Conservation (phyloP, 2,113 vertebrate species). For the Centropus bengalensis region DNA sequence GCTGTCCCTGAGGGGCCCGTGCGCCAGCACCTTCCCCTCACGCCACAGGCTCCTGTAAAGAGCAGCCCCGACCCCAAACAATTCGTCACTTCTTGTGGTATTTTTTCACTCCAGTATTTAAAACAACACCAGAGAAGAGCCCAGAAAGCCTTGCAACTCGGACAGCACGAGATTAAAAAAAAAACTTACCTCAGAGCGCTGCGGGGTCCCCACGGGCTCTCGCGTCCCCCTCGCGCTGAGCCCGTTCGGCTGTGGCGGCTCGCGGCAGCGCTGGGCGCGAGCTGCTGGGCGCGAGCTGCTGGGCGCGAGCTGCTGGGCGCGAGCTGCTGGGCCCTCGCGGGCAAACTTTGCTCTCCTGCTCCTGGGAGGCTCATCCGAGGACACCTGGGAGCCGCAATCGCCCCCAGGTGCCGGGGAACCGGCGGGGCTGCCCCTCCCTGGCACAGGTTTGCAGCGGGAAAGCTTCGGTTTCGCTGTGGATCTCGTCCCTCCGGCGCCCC, state of each 20-base stretch:
- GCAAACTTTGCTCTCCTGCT: background rate
- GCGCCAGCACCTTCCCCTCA: accelerated
- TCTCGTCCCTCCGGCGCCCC: background rate
- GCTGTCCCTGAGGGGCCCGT: accelerated
- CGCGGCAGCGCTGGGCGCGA: accelerated
- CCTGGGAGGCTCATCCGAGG: background rate
- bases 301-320: accelerated
- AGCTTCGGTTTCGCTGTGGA: accelerated
- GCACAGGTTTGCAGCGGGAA: background rate
- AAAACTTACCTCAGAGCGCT: background rate
- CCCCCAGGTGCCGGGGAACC: accelerated
- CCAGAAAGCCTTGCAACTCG: background rate
- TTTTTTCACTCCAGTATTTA: background rate
- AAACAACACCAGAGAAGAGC: background rate
- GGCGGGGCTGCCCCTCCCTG: background rate
- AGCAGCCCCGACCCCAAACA: background rate
- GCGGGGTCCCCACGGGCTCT: accelerated
- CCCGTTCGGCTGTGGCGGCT: accelerated
- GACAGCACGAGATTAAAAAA: background rate
- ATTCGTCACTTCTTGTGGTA: too few relatives aligned
- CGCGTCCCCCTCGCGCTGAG: accelerated
- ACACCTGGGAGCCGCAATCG: accelerated
- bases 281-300: accelerated
- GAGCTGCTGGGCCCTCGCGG: accelerated
- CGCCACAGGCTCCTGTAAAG: background rate